These are phyloP conservation scores for Brachypodius melanocephalos DNA, from an alignment of 2,113 vertebrate species.

Conservation along the genomic window DNA sequence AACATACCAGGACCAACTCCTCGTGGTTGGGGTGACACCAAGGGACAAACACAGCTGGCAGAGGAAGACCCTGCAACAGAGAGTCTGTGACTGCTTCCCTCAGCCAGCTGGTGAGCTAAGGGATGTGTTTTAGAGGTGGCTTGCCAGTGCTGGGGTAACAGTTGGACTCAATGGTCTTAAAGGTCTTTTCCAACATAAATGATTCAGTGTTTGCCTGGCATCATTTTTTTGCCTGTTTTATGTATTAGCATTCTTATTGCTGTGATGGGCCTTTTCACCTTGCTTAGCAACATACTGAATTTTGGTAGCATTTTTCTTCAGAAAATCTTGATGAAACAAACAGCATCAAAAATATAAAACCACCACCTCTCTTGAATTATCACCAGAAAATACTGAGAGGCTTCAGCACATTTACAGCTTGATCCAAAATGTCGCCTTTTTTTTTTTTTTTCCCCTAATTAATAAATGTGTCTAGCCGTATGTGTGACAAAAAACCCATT, in stretches of 20 bases:
- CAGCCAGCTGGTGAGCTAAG: neutral
- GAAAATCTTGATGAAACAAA: neutral
- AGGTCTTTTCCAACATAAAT: neutral
- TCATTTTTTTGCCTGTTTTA: neutral
- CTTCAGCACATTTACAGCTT: neutral
- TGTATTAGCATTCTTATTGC: neutral
- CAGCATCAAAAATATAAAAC: neutral
- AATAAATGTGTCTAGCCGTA: conserved; percentile 33
- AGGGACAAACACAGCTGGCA: neutral
- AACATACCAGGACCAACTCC: neutral
- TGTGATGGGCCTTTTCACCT: neutral
- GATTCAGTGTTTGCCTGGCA: neutral
- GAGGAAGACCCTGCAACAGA: rapidly evolving
- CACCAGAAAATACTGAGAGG: neutral
- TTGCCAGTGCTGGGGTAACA: neutral
- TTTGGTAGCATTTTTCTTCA: neutral
- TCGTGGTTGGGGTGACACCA: rapidly evolving
- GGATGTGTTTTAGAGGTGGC: neutral
- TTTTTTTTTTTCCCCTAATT: neutral
- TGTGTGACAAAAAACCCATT: conserved; percentile 42
- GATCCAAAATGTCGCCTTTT: neutral
- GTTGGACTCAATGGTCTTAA: neutral
- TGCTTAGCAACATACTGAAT: neutral
- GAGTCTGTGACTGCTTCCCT: rapidly evolving
- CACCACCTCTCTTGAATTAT: neutral